A percentile compares a stretch with the other conserved stretches of the same genome.
Evolutionary conservation across 2,888 invertebrate species (phyloP).

Genomic region (Scrobipalpa costella): DNA sequence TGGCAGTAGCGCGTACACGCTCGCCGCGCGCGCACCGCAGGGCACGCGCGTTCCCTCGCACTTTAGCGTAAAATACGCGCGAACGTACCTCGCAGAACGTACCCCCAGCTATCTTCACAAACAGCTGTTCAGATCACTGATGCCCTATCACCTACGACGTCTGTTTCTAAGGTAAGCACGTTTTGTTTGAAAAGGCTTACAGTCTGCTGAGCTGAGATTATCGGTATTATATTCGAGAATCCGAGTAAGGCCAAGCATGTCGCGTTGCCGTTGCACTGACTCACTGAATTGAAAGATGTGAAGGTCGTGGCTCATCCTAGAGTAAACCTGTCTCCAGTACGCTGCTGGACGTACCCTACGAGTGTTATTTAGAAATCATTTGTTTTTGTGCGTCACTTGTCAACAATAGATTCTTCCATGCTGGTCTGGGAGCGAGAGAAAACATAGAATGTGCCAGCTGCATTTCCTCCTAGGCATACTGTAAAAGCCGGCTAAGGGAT

Average conservation of each 20-base stretch:
- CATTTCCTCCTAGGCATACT: no score
- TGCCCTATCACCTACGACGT: not conserved
- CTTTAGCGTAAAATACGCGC: not conserved
- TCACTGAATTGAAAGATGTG: conserved; percentile 44
- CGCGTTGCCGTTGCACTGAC: conserved; percentile 34
- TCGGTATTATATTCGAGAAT: not conserved
- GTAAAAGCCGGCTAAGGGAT: no score
- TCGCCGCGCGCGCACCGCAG: conserved; percentile 33
- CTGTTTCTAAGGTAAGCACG: conserved; percentile 4
- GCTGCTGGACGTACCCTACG: not conserved
- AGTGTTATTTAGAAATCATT: not conserved
- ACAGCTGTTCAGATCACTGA: not conserved
- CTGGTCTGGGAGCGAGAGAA: no score
- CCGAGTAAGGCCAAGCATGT: conserved; percentile 19
- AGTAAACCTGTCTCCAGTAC: conserved; percentile 8
- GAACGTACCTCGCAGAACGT: conserved; percentile 24
- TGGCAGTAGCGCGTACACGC: conserved; percentile 28
- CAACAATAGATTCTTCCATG: no score
- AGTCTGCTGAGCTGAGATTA: not conserved
- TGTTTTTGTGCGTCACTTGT: not conserved
- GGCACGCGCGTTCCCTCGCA: conserved; percentile 24
- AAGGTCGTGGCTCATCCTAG: conserved; percentile 57
- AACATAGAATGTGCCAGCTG: no score
- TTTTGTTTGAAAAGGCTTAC: not conserved
- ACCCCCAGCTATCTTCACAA: conserved; percentile 21